These are phyloP conservation scores for Cuniculus paca DNA, from an alignment of 2,797 vertebrate species.

Conservation along the genomic window DNA sequence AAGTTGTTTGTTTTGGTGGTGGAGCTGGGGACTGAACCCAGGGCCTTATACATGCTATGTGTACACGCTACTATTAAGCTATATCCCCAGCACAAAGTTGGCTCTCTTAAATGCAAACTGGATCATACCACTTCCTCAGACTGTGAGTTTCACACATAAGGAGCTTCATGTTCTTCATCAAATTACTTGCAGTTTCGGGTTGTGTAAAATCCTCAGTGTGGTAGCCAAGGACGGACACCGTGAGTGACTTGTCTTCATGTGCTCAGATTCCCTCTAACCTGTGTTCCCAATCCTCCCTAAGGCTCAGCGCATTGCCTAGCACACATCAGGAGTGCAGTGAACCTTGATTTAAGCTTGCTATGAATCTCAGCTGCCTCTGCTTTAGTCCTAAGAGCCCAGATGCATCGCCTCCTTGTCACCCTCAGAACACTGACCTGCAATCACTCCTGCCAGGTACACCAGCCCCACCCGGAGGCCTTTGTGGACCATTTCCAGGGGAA, in stretches of 20 bases:
- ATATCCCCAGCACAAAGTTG: neutral
- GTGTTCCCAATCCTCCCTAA: neutral
- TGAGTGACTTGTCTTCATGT: neutral
- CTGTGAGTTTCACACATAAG: neutral
- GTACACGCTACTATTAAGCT: neutral
- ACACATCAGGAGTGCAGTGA: neutral
- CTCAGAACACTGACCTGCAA: slow-evolving; percentile 91
- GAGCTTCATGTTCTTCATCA: neutral
- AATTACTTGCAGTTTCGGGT: neutral
- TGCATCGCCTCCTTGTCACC: neutral
- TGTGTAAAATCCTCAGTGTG: neutral
- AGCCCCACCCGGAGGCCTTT: slow-evolving; percentile 96
- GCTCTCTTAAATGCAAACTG: slow-evolving; percentile 48
- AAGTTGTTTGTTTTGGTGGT: neutral
- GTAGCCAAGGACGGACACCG: neutral
- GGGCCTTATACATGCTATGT: neutral
- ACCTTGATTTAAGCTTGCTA: neutral
- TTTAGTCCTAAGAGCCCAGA: slow-evolving; percentile 16
- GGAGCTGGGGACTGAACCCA: neutral
- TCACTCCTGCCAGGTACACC: slow-evolving; percentile 94
- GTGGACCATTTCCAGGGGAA: slow-evolving; percentile 95
- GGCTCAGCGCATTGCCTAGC: neutral
- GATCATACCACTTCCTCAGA: neutral
- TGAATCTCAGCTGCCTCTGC: neutral
- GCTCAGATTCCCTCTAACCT: neutral